Evolutionary conservation across 2,888 invertebrate species (phyloP).

Genomic region (Sceliomorpha sp.): DNA sequence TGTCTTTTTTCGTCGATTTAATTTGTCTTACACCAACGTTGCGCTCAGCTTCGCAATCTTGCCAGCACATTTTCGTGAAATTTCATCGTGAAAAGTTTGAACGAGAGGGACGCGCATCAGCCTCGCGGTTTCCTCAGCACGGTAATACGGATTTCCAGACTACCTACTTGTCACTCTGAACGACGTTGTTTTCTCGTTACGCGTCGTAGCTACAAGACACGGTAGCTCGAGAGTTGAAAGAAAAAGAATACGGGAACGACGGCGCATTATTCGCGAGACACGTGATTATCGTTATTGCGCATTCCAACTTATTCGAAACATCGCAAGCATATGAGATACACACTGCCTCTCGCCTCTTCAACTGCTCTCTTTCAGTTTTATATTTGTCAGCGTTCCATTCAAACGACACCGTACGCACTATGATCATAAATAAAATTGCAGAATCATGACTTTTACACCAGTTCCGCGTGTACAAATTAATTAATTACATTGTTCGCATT

Average conservation of each 20-base stretch:
- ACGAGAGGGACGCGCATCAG: constrained; percentile 4
- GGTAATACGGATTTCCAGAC: constrained; percentile 49
- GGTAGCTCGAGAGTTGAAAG: constrained; percentile 6
- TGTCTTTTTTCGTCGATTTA: too few relatives aligned
- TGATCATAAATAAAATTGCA: too few relatives aligned
- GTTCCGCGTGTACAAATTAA: too few relatives aligned
- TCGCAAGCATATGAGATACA: background rate
- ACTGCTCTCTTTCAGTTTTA: background rate
- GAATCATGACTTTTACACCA: too few relatives aligned
- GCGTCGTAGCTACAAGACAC: constrained; percentile 13
- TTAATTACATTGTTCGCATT: too few relatives aligned
- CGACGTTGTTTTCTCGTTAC: constrained; percentile 20
- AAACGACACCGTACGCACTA: background rate
- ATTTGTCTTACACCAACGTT: too few relatives aligned
- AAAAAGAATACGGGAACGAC: constrained; percentile 12
- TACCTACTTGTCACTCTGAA: constrained; percentile 45
- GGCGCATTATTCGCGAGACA: constrained; percentile 7
- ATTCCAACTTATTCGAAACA: constrained; percentile 14
- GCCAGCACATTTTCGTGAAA: constrained; percentile 4
- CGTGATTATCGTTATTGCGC: constrained; percentile 21
- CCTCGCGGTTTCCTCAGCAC: constrained; percentile 10
- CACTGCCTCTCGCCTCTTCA: background rate
- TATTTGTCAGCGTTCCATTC: too few relatives aligned
- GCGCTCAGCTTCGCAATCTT: background rate
- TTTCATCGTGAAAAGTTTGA: constrained; percentile 15